Conservation (phyloP, 1,140 invertebrate species). For the Nasonia vitripennis region DNA sequence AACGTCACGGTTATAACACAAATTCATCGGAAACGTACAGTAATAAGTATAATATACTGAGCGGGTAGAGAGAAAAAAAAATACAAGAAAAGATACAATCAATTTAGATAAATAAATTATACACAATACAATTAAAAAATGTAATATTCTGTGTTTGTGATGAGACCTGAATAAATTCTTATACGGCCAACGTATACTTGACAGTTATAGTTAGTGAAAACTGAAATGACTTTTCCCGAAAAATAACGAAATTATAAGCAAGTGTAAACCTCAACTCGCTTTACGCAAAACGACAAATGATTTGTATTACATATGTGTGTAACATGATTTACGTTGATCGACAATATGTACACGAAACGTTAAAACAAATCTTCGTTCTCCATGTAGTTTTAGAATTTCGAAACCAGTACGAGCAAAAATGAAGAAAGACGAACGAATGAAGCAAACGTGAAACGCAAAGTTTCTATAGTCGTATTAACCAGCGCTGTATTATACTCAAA, state of each 20-base stretch:
- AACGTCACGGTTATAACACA: conserved; percentile 32
- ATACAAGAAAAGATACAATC: conserved; percentile 61
- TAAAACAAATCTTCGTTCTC: conserved; percentile 31
- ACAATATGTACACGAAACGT: not conserved
- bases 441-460: conserved; percentile 7
- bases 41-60: conserved; percentile 63
- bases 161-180: conserved; percentile 34
- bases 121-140: conserved; percentile 62
- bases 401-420: not conserved
- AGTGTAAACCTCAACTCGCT: not conserved
- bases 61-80: conserved; percentile 75
- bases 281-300: not conserved
- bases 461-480: conserved; percentile 52
- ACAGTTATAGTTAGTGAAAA: not conserved
- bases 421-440: not conserved
- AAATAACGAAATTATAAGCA: not conserved
- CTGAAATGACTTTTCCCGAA: not conserved
- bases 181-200: not conserved
- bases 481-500: conserved; percentile 68
- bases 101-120: conserved; percentile 63
- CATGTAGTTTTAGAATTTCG: conserved; percentile 3
- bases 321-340: not conserved
- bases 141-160: conserved; percentile 59
- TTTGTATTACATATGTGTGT: not conserved
- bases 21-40: conserved; percentile 49